A percentile compares a stretch with the other conserved stretches of the same genome.
Conservation (phyloP, 2,888 invertebrate genomes). For the Plebejus argus region DNA sequence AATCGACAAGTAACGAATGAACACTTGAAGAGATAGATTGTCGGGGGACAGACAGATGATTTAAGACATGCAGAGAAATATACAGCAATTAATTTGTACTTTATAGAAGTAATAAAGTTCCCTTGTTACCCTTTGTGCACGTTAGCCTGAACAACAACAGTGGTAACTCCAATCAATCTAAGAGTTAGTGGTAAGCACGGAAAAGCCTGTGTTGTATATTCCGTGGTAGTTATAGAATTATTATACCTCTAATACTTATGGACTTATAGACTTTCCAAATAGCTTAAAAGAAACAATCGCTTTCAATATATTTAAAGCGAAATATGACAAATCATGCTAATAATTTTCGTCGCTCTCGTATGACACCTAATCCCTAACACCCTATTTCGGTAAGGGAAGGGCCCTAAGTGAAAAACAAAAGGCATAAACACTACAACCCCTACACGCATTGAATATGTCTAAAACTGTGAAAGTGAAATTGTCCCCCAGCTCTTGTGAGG, state of each 20-base stretch:
- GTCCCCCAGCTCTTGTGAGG: not conserved
- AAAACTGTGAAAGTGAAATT: conserved; percentile 18
- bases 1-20: too few relatives aligned
- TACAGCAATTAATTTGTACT: too few relatives aligned
- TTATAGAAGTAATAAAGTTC: too few relatives aligned
- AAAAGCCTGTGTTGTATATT: too few relatives aligned
- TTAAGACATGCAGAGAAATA: too few relatives aligned
- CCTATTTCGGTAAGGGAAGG: conserved; percentile 26
- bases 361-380: conserved; percentile 9
- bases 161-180: not conserved
- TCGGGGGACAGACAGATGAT: too few relatives aligned
- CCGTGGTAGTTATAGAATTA: too few relatives aligned
- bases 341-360: not conserved
- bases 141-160: too few relatives aligned
- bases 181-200: not conserved
- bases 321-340: not conserved
- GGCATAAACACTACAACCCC: conserved; percentile 26
- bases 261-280: not conserved
- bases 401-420: conserved; percentile 29
- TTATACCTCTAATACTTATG: too few relatives aligned
- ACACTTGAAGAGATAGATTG: too few relatives aligned
- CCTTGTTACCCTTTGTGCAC: too few relatives aligned
- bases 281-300: not conserved
- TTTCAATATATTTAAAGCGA: not conserved
- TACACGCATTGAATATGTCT: conserved; percentile 11